Evolutionary conservation across 2,113 vertebrate genomes (phyloP).

Genomic region (Solenodon paradoxus): DNA sequence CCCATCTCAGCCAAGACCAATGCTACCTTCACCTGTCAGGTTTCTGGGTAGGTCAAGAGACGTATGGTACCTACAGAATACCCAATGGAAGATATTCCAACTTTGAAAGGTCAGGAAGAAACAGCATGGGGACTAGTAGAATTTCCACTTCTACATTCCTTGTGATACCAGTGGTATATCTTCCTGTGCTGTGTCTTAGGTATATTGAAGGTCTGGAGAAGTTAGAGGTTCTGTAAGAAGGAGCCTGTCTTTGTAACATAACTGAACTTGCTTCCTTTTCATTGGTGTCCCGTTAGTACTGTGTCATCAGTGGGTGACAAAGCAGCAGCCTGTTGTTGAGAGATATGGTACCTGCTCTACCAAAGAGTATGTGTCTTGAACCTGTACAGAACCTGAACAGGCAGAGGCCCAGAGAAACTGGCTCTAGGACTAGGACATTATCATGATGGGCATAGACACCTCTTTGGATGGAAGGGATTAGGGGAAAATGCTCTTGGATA

Average conservation of each 20-base stretch:
- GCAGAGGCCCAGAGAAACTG: not conserved
- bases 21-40: not conserved
- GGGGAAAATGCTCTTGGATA: not conserved
- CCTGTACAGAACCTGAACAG: not conserved
- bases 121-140: not conserved
- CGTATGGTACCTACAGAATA: not conserved
- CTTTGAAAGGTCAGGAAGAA: not conserved
- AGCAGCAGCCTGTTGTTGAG: not conserved
- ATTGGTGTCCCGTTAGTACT: not conserved
- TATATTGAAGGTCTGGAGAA: not conserved
- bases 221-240: not conserved
- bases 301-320: not conserved
- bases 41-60: not conserved
- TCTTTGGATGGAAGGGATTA: not conserved
- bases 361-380: not conserved
- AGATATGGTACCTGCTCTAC: not conserved
- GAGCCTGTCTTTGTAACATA: not conserved
- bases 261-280: not conserved
- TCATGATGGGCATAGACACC: not conserved
- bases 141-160: not conserved
- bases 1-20: not conserved
- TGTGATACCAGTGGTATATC: not conserved
- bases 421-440: not conserved
- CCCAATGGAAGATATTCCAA: not conserved
- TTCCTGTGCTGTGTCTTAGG: not conserved